Percentiles rank a stretch among this genome's conserved stretches.
Evolutionary conservation across 2,888 invertebrate genomes (phyloP).

Genomic region (Macroteleia sp.): DNA sequence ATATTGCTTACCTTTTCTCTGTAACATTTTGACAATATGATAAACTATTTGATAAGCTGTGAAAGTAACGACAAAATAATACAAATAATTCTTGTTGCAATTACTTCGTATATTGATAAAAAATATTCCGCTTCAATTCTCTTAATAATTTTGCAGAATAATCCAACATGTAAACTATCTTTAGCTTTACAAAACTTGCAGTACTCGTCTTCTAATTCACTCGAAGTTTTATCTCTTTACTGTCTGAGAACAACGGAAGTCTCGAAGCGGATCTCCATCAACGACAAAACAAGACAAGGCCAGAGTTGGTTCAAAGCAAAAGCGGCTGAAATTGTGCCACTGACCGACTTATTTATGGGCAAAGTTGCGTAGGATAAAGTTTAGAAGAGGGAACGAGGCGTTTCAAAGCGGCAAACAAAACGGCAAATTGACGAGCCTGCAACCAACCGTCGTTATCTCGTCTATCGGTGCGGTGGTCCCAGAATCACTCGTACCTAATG

Average conservation of each 20-base stretch:
- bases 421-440: constrained; percentile 23
- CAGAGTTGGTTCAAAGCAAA: constrained; percentile 49
- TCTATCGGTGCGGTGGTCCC: not conserved
- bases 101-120: too few relatives aligned
- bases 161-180: too few relatives aligned
- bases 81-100: too few relatives aligned
- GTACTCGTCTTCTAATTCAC: constrained; percentile 31
- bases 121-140: too few relatives aligned
- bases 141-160: too few relatives aligned
- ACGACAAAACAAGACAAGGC: constrained; percentile 43
- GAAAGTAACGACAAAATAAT: too few relatives aligned
- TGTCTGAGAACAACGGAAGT: constrained; percentile 35
- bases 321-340: constrained; percentile 40
- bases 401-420: constrained; percentile 17
- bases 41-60: too few relatives aligned
- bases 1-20: too few relatives aligned
- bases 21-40: too few relatives aligned
- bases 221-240: constrained; percentile 45
- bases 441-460: not conserved
- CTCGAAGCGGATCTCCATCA: constrained; percentile 38
- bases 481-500: constrained; percentile 21
- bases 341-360: constrained; percentile 58
- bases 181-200: too few relatives aligned
- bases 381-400: constrained; percentile 7
- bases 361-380: constrained; percentile 43